Percentiles rank a stretch among this genome's conserved stretches.
Evolutionary conservation across 2,888 invertebrate species (phyloP).

Genomic region (Parnassius mnemosyne): DNA sequence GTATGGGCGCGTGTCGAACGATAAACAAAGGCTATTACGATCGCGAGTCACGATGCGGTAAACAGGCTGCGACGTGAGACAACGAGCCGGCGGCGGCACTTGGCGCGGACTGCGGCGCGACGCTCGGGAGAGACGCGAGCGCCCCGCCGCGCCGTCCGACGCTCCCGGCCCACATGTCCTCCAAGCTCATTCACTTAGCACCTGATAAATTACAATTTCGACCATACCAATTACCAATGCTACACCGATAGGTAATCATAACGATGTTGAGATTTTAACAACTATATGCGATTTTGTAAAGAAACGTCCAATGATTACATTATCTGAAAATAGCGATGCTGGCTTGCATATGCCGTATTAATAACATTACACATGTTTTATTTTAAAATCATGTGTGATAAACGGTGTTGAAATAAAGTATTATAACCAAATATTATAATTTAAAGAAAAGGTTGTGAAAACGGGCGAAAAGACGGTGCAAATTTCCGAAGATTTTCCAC

Average conservation of each 20-base stretch:
- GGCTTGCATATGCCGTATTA: constrained; percentile 9
- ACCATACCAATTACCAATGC: constrained; percentile 28
- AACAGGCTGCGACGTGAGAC: constrained; percentile 46
- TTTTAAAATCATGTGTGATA: constrained; percentile 10
- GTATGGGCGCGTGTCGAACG: constrained; percentile 56
- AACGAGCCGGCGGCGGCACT: constrained; percentile 53
- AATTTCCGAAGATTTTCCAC: no score
- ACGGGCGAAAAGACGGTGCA: no score
- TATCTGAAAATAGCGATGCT: constrained; percentile 18
- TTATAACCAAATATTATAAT: neutral
- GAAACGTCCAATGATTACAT: constrained; percentile 17
- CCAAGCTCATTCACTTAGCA: constrained; percentile 44
- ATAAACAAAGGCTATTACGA: constrained; percentile 68
- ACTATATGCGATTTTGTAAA: constrained; percentile 9
- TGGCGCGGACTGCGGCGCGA: constrained; percentile 52
- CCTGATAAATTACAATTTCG: constrained; percentile 42
- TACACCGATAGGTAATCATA: constrained; percentile 28
- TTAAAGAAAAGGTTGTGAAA: no score
- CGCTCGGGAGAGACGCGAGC: constrained; percentile 33
- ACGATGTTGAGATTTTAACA: constrained; percentile 6
- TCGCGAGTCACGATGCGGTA: constrained; percentile 46
- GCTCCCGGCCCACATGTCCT: constrained; percentile 39
- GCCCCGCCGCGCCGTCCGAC: constrained; percentile 35
- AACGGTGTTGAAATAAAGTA: neutral
- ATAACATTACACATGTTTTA: constrained; percentile 18